Evolutionary conservation across 2,888 invertebrate species (phyloP), one percentile per base, ranked within the genome.

Genomic region (Scaptomyza tumidula): DNA sequence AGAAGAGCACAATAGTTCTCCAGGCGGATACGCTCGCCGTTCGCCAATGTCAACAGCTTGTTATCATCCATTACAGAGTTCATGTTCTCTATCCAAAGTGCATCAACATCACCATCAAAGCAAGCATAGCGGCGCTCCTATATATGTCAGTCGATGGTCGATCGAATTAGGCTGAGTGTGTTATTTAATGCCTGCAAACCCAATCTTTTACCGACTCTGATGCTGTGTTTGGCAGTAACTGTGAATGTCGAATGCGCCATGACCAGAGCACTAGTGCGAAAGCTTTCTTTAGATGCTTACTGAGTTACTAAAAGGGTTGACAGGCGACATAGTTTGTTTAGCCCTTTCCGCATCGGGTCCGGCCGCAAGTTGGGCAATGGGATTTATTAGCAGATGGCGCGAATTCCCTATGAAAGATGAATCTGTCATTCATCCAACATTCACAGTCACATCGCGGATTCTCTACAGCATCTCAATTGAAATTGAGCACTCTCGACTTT

Each of bases 1-100:
- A 98, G 93, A 66, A 98, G 92, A 31, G 96, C 95, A 91, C 97
- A 96, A 91, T 97, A 95, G 66, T 95, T 94, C 87, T 96, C 95
- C 63, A 98, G 93, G 67, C 97, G 94, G 71, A 98, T 97, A 70
- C 97, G 93, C 92, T 98, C 97, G 60, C 98, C 98, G 91, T 98
- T 98, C 5, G 98, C 97, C 64, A 98, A 93, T 0, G 98, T 98
- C 59, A 98, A 93, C 44, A 98, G 93, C 89, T 96, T 96, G 90
- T 98, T 98, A 91, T 98, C 98, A 89, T 98, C 98, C 98, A 98
- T 98, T 2, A 98, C 98, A 0, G 98, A 97, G 93, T 98, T 98
- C 97, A 98, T 98, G 92, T 98, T 98, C 92, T 98, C 98, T 75
- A 98, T 97, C 98, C 98, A 98, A 43, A 98, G 93, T 0, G 98